Percentiles rank a stretch among this genome's conserved stretches.
These are phyloP conservation scores for Lagocephalus sceleratus DNA, from an alignment of 2,797 vertebrate genomes.

Conservation along the genomic window DNA sequence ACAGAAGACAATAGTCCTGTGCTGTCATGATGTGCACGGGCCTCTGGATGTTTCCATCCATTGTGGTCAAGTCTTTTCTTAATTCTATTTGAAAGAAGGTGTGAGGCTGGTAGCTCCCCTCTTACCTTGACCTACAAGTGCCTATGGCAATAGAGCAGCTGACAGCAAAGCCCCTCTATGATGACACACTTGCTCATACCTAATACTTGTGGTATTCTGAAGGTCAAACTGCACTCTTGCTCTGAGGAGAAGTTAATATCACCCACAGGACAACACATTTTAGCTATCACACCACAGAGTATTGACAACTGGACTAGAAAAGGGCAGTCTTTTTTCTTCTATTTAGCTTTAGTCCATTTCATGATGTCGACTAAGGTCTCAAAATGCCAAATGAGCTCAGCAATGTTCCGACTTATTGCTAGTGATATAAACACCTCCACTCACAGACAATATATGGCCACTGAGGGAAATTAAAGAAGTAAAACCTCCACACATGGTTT, in stretches of 20 bases:
- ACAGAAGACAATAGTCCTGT: no score
- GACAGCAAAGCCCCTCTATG: conserved; percentile 12
- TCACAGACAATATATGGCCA: conserved; percentile 22
- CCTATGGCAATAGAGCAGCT: conserved; percentile 23
- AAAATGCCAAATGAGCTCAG: conserved; percentile 11
- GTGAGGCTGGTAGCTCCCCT: conserved; percentile 12
- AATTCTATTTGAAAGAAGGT: conserved; percentile 56
- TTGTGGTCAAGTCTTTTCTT: conserved; percentile 36
- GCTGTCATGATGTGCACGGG: no score
- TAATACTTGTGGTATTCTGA: background rate
- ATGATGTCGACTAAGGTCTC: conserved; percentile 13
- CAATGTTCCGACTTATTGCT: conserved; percentile 12
- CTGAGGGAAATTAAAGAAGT: conserved; percentile 30
- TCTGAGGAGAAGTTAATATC: conserved; percentile 11
- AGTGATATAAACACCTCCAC: conserved; percentile 38
- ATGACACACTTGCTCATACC: conserved; percentile 11
- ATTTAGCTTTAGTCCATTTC: conserved; percentile 19
- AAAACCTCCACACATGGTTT: conserved; percentile 54
- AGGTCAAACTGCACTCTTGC: conserved; percentile 13
- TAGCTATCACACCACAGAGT: conserved; percentile 8
- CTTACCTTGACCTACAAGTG: conserved; percentile 43
- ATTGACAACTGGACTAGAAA: conserved; percentile 3
- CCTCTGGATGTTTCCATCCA: background rate
- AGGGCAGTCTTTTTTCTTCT: conserved; percentile 8
- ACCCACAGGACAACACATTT: conserved; percentile 7